Evolutionary conservation across 2,797 vertebrate species (phyloP).

Genomic region (Ciconia nigra): DNA sequence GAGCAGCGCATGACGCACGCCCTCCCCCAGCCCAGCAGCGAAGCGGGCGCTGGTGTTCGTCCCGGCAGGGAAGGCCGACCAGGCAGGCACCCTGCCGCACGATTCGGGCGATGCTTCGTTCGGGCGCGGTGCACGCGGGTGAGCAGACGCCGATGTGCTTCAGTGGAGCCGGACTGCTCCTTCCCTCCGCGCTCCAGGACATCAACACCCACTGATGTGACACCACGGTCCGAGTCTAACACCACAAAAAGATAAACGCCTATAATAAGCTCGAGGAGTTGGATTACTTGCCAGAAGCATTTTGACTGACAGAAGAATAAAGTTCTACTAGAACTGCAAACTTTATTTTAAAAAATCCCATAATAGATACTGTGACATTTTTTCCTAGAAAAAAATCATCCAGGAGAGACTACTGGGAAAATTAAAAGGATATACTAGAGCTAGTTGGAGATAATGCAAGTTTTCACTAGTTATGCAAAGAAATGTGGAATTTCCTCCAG

Average conservation of each 20-base stretch:
- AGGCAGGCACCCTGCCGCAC: accelerated
- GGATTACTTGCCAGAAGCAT: not conserved
- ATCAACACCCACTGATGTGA: not conserved
- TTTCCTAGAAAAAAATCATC: not conserved
- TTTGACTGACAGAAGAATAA: not conserved
- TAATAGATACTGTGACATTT: no score
- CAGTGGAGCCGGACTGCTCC: not conserved
- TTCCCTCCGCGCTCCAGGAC: not conserved
- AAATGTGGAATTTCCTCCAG: not conserved
- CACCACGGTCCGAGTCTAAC: not conserved
- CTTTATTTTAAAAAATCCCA: not conserved
- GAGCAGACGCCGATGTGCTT: not conserved
- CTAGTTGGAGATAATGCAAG: not conserved
- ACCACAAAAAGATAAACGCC: not conserved
- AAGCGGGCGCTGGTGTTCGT: accelerated
- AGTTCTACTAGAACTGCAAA: not conserved
- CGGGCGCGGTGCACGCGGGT: accelerated
- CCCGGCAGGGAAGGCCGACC: accelerated
- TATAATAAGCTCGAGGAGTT: not conserved
- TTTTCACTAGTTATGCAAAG: not conserved
- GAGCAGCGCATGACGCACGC: not conserved
- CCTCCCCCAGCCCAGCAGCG: not conserved
- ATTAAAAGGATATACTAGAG: not conserved
- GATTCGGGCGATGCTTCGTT: no score
- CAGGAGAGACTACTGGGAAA: not conserved